Conservation (phyloP, 2,888 invertebrate genomes). For the Dasysyrphus albostriatus region DNA sequence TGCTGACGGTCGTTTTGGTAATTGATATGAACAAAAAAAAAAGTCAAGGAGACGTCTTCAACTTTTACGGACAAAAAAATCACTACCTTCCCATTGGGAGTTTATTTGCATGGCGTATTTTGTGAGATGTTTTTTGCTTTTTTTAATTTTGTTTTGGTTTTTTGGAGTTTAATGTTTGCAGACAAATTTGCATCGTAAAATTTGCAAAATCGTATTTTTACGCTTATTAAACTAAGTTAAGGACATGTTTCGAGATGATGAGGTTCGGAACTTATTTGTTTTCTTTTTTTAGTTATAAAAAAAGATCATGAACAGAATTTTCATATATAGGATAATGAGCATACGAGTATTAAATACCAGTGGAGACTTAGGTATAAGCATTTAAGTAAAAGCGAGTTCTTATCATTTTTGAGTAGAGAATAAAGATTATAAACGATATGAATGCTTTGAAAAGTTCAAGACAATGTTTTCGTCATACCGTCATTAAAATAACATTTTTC, state of each 20-base stretch:
- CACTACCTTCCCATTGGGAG: conserved; percentile 6
- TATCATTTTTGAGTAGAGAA: no score
- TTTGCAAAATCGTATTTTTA: conserved; percentile 13
- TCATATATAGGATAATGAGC: neutral
- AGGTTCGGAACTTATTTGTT: neutral
- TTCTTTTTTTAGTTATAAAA: neutral
- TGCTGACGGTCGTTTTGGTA: conserved; percentile 48
- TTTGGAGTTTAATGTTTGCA: conserved; percentile 20
- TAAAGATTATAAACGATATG: no score
- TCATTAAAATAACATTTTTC: no score
- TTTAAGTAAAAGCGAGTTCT: neutral
- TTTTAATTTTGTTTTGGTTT: neutral
- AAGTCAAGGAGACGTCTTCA: neutral
- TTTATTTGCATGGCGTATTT: conserved; percentile 26
- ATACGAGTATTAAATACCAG: neutral
- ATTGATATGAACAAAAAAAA: conserved; percentile 56
- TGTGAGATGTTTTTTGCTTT: neutral
- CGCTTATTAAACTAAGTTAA: neutral
- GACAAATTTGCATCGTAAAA: conserved; percentile 22
- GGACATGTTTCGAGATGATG: neutral
- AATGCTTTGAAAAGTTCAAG: no score
- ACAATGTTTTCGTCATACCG: no score
- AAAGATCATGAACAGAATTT: neutral
- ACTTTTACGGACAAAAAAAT: conserved; percentile 25
- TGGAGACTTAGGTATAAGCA: no score